These are phyloP conservation scores for Saguinus midas DNA, from an alignment of 2,113 vertebrate genomes.

Conservation along the genomic window DNA sequence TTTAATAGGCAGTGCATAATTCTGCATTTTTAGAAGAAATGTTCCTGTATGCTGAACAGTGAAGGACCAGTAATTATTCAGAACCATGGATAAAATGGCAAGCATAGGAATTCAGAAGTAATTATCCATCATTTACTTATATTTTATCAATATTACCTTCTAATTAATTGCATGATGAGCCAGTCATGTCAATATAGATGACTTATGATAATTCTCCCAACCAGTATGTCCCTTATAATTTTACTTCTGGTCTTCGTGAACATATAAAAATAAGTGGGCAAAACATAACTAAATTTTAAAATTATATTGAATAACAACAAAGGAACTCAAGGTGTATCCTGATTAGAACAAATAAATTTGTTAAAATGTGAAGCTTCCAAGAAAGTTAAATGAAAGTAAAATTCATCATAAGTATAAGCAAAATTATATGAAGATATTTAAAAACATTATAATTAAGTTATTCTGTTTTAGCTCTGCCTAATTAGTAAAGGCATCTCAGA, in stretches of 20 bases:
- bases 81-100: background rate
- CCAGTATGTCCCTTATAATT: background rate
- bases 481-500: background rate
- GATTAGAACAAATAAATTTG: background rate
- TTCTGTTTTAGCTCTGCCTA: background rate
- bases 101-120: conserved; percentile 9
- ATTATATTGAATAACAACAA: background rate
- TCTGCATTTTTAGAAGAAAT: conserved; percentile 51
- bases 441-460: background rate
- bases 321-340: background rate
- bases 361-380: background rate
- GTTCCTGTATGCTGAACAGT: background rate
- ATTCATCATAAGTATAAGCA: background rate
- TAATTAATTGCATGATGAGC: conserved; percentile 20
- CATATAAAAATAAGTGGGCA: background rate
- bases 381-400: background rate
- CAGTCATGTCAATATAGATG: background rate
- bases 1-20: conserved; percentile 58
- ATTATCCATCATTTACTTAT: background rate
- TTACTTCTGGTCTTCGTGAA: background rate
- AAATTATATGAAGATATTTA: background rate
- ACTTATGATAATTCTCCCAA: background rate
- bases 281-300: background rate
- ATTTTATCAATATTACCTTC: background rate
- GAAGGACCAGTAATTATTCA: conserved; percentile 45